phyloP scores from a whole-genome alignment of 1,140 invertebrate species.

The Lamellibrachia luymesi region DNA sequence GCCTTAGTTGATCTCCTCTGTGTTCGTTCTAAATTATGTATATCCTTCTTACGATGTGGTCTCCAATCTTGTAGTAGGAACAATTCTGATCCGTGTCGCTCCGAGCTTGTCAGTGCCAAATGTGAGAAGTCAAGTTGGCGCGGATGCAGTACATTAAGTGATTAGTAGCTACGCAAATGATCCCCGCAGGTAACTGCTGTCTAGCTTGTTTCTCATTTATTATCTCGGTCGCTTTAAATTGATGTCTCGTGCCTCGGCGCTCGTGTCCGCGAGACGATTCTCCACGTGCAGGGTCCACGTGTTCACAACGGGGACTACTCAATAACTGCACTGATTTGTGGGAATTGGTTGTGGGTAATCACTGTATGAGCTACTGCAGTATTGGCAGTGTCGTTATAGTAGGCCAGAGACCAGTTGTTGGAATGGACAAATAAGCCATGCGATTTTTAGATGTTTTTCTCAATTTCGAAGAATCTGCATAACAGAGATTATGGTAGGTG shows the following conservation, averaged over 20 bases:
- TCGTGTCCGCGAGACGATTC: background rate
- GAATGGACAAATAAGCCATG: background rate
- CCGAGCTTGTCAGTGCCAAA: background rate
- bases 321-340: background rate
- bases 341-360: background rate
- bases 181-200: background rate
- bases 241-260: too few relatives aligned
- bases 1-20: too few relatives aligned
- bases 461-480: background rate
- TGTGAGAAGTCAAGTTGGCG: background rate
- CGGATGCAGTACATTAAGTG: background rate
- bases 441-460: background rate
- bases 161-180: background rate
- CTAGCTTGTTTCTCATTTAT: background rate
- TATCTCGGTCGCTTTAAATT: background rate
- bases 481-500: too few relatives aligned
- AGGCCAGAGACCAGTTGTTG: background rate
- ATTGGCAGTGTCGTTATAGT: background rate
- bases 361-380: background rate
- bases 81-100: too few relatives aligned
- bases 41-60: too few relatives aligned
- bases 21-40: too few relatives aligned
- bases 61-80: too few relatives aligned
- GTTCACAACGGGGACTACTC: background rate
- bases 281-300: background rate